Conservation (phyloP, 2,797 vertebrate genomes). For the Falco biarmicus region DNA sequence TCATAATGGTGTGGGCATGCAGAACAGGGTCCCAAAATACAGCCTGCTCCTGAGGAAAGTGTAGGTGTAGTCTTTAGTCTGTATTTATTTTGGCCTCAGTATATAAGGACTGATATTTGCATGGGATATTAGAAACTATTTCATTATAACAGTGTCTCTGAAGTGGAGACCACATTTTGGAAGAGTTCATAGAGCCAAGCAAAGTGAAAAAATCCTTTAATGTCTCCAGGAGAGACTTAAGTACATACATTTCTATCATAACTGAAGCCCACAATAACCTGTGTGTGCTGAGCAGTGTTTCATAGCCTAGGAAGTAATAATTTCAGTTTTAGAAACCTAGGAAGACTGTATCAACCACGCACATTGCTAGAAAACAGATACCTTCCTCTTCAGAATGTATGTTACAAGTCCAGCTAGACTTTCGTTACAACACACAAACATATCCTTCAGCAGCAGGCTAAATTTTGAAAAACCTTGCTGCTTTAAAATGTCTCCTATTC, state of each 20-base stretch:
- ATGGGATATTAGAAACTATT: constrained; percentile 68
- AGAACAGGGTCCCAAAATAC: not conserved
- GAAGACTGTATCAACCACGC: not conserved
- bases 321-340: constrained; percentile 31
- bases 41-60: not conserved
- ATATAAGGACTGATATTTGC: constrained; percentile 62
- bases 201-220: not conserved
- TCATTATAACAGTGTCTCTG: constrained; percentile 53
- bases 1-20: not conserved
- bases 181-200: constrained; percentile 37
- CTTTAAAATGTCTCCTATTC: not conserved
- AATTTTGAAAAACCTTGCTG: not conserved
- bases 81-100: not conserved
- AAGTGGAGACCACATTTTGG: constrained; percentile 49
- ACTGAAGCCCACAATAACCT: constrained; percentile 62
- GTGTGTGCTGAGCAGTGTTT: not conserved
- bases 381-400: constrained; percentile 21
- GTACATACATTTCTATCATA: constrained; percentile 50
- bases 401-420: not conserved
- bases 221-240: constrained; percentile 61
- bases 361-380: constrained; percentile 26
- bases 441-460: not conserved
- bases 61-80: not conserved
- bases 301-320: constrained; percentile 43
- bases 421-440: not conserved